A percentile compares a stretch with the other conserved stretches of the same genome.
Evolutionary conservation across 2,113 vertebrate species (phyloP).

Genomic region (Albula goreensis): DNA sequence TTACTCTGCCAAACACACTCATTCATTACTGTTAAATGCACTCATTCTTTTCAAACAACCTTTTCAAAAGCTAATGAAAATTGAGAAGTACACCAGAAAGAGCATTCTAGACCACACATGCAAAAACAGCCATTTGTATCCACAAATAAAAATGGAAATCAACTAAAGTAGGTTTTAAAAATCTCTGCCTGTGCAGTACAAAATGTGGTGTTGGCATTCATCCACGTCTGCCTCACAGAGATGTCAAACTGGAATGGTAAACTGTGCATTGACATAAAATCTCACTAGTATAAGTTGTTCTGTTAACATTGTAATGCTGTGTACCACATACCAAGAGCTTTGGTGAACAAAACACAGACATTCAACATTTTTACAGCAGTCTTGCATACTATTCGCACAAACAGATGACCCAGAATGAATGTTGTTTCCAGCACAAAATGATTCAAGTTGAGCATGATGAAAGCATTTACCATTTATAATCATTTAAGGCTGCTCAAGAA

Average conservation of each 20-base stretch:
- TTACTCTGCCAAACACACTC: neutral
- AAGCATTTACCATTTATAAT: slow-evolving; percentile 10
- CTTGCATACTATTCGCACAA: neutral
- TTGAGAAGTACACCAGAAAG: neutral
- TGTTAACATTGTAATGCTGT: neutral
- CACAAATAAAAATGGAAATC: neutral
- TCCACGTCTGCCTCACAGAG: neutral
- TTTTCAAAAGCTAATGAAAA: neutral
- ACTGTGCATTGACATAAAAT: neutral
- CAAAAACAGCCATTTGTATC: neutral
- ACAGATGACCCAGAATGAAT: neutral
- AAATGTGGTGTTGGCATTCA: neutral
- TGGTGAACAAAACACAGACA: neutral
- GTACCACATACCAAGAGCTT: neutral
- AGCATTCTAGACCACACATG: neutral
- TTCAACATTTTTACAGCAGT: slow-evolving; percentile 1
- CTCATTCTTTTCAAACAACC: neutral
- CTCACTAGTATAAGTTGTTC: neutral
- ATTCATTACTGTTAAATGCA: neutral
- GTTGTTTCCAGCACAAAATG: neutral
- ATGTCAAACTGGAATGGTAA: neutral
- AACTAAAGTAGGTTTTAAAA: neutral
- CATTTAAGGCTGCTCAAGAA: neutral
- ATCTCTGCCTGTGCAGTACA: neutral
- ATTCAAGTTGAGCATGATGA: neutral